Percentiles rank a stretch among this genome's conserved stretches.
Conservation (phyloP, 64 coral and sea anemone genomes). For the Dendrophyllia cribrosa region DNA sequence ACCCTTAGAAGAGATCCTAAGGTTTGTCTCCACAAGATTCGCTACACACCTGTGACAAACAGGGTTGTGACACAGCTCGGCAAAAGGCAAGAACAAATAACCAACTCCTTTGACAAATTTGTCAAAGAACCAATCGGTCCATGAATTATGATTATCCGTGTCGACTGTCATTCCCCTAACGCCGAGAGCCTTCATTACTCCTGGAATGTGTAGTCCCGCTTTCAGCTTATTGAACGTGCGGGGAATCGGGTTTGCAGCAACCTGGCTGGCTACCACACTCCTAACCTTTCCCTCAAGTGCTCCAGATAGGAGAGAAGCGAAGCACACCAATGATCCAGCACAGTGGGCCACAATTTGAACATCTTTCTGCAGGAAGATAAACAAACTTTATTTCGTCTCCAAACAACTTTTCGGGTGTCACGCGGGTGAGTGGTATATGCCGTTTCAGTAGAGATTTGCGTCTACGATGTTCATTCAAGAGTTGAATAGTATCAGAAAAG, state of each 20-base stretch:
- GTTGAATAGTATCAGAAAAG: too few relatives aligned
- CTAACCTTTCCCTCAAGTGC: constrained; percentile 53
- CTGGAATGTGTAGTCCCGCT: constrained; percentile 27
- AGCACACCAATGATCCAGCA: constrained; percentile 47
- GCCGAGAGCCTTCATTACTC: constrained; percentile 14
- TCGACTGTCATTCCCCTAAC: constrained; percentile 52
- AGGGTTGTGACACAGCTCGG: constrained; percentile 46
- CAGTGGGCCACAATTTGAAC: constrained; percentile 50
- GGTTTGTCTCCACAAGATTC: background rate
- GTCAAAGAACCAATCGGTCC: constrained; percentile 18
- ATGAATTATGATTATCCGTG: constrained; percentile 36
- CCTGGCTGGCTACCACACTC: constrained; percentile 54
- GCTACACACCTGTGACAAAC: constrained; percentile 62
- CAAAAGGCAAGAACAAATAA: background rate
- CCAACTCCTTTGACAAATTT: constrained; percentile 15
- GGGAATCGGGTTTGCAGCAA: constrained; percentile 49
- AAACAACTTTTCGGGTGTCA: too few relatives aligned
- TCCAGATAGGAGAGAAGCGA: constrained; percentile 52
- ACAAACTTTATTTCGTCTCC: background rate
- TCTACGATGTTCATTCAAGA: too few relatives aligned
- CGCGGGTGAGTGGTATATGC: too few relatives aligned
- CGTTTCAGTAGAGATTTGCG: too few relatives aligned
- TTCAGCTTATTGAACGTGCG: constrained; percentile 17
- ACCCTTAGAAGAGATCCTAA: too few relatives aligned
- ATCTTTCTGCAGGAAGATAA: constrained; percentile 28